These are phyloP conservation scores for Caenorhabditis afra DNA, from an alignment of 2,888 invertebrate species.

Conservation along the genomic window DNA sequence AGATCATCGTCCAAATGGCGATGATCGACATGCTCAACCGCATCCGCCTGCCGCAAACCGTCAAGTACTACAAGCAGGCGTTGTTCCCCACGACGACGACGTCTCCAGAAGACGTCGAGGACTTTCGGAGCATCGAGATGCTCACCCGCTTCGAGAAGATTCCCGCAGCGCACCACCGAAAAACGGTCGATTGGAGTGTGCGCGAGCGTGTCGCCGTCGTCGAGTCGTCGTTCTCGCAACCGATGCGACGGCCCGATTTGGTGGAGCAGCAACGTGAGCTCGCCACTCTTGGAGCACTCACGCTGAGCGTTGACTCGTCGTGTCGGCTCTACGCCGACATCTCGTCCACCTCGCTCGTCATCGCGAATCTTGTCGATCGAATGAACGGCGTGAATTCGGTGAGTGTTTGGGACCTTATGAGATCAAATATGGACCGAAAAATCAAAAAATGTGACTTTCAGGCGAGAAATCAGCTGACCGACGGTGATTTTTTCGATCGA, in stretches of 20 bases:
- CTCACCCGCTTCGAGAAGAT: slow-evolving; percentile 59
- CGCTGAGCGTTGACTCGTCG: slow-evolving; percentile 34
- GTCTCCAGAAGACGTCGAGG: slow-evolving; percentile 6
- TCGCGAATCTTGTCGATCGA: slow-evolving; percentile 43
- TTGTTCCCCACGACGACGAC: slow-evolving; percentile 5
- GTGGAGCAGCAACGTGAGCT: slow-evolving; percentile 39
- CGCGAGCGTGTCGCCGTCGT: slow-evolving; percentile 32
- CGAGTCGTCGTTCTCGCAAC: slow-evolving; percentile 53
- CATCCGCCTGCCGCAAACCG: slow-evolving; percentile 35
- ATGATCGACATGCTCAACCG: slow-evolving; percentile 52
- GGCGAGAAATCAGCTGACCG: slow-evolving; percentile 34
- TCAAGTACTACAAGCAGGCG: slow-evolving; percentile 33
- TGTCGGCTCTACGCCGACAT: slow-evolving; percentile 53
- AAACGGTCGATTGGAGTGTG: slow-evolving; percentile 40
- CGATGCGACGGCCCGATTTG: slow-evolving; percentile 52
- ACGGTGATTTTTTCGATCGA: slow-evolving; percentile 29
- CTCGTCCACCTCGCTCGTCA: slow-evolving; percentile 36
- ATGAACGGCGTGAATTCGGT: slow-evolving; percentile 34
- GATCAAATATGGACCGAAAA: no score
- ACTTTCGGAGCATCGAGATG: slow-evolving; percentile 57
- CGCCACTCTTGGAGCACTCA: slow-evolving; percentile 38
- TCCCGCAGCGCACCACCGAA: slow-evolving; percentile 9
- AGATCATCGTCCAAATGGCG: slow-evolving; percentile 42
- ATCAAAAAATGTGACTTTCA: no score
- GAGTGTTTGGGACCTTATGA: no score